Percentiles rank a stretch among this genome's conserved stretches.
These are phyloP conservation scores for Ochropacha duplaris DNA, from an alignment of 2,888 invertebrate species.

Conservation along the genomic window DNA sequence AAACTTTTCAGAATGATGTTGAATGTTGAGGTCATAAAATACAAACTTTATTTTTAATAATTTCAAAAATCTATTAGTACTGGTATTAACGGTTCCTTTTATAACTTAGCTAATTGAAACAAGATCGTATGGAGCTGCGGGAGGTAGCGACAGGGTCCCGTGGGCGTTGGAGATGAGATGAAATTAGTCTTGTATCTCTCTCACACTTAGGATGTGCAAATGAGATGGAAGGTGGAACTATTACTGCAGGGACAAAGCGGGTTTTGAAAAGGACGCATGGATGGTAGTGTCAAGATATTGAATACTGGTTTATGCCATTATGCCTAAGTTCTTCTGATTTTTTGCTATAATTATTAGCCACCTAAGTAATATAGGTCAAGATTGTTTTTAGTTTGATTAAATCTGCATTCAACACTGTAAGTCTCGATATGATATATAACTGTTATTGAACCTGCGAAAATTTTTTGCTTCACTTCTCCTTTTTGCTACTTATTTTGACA, in stretches of 20 bases:
- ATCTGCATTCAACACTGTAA: too few species aligned
- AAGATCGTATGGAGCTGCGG: constrained; percentile 58
- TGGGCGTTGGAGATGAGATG: constrained; percentile 44
- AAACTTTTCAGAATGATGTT: not conserved
- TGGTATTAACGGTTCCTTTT: constrained; percentile 31
- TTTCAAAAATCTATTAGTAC: constrained; percentile 14
- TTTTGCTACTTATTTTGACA: too few species aligned
- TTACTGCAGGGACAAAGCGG: constrained; percentile 40
- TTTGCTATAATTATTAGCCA: not conserved
- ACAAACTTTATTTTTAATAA: constrained; percentile 11
- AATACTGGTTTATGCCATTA: constrained; percentile 15
- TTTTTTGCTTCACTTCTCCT: too few species aligned
- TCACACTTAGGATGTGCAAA: constrained; percentile 28
- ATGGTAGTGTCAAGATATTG: constrained; percentile 22
- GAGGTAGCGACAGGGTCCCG: constrained; percentile 45
- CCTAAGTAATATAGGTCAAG: not conserved
- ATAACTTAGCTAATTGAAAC: constrained; percentile 67
- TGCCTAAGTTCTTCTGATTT: not conserved
- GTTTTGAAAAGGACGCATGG: constrained; percentile 28
- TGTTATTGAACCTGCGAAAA: too few species aligned
- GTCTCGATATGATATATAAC: too few species aligned
- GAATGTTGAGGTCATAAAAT: not conserved
- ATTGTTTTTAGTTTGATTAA: not conserved
- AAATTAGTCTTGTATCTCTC: constrained; percentile 41
- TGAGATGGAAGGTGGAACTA: constrained; percentile 38